These are phyloP conservation scores for Catharus fuscescens DNA, from an alignment of 2,113 vertebrate genomes.

Conservation along the genomic window DNA sequence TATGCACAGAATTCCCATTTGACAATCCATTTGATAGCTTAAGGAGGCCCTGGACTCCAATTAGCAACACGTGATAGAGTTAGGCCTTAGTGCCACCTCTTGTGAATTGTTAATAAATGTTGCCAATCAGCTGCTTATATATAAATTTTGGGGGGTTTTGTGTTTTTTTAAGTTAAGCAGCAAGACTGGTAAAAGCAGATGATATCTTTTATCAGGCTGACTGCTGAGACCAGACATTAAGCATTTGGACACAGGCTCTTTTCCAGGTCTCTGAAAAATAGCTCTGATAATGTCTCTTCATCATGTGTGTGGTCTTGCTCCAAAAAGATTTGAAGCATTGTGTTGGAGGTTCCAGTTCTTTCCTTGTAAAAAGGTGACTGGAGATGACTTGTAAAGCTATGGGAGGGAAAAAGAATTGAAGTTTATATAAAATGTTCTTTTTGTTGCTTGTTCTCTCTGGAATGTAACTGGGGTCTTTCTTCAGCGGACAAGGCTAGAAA, in stretches of 20 bases:
- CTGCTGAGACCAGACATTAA: not conserved
- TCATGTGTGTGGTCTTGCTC: not conserved
- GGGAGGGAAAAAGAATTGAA: not conserved
- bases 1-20: not conserved
- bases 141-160: no score
- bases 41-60: not conserved
- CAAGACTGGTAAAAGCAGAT: not conserved
- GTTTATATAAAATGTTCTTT: not conserved
- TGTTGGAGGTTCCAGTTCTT: not conserved
- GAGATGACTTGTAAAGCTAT: not conserved
- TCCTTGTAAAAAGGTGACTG: not conserved
- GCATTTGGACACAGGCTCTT: not conserved
- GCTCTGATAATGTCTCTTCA: not conserved
- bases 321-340: fast-evolving
- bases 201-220: not conserved
- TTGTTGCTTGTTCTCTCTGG: not conserved
- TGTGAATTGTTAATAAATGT: not conserved
- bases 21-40: not conserved
- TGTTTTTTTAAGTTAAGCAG: not conserved
- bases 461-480: not conserved
- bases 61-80: not conserved
- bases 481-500: not conserved
- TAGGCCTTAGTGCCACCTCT: not conserved
- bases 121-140: not conserved
- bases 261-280: not conserved